Evolutionary conservation across 2,888 invertebrate genomes (phyloP).

Genomic region (Drosophila kuntzei): DNA sequence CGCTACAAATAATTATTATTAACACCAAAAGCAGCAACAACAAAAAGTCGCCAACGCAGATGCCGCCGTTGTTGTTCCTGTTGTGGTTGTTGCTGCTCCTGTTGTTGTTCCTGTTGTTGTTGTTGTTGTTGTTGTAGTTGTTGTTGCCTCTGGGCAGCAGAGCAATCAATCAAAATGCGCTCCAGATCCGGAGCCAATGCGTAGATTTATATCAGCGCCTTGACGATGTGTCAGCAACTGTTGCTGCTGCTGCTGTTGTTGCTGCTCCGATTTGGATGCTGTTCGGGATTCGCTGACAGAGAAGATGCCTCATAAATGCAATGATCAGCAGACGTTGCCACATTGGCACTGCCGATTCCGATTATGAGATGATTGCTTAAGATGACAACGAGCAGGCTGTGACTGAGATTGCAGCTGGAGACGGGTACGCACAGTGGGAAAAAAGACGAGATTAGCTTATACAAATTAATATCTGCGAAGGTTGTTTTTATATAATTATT

Average conservation of each 20-base stretch:
- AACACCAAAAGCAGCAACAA: slow-evolving; percentile 73
- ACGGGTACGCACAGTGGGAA: not conserved
- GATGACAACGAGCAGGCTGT: slow-evolving; percentile 78
- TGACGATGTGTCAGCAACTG: slow-evolving; percentile 67
- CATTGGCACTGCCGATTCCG: slow-evolving; percentile 70
- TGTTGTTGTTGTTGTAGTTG: slow-evolving; percentile 6
- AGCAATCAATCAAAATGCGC: slow-evolving; percentile 69
- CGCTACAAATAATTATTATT: slow-evolving; percentile 71
- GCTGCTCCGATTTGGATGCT: slow-evolving; percentile 38
- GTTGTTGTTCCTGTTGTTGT: slow-evolving; percentile 10
- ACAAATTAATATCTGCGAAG: too few relatives aligned
- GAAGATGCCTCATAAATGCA: slow-evolving; percentile 59
- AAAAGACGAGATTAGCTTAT: not conserved
- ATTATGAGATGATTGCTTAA: slow-evolving; percentile 80
- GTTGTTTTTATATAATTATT: too few relatives aligned
- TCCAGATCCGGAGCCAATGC: slow-evolving; percentile 63
- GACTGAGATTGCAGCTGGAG: slow-evolving; percentile 27
- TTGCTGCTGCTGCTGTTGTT: slow-evolving; percentile 37
- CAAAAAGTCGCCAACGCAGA: slow-evolving; percentile 42
- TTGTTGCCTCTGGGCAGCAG: slow-evolving; percentile 26
- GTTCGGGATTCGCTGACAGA: slow-evolving; percentile 27
- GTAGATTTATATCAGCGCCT: slow-evolving; percentile 70
- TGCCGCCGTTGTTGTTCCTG: slow-evolving; percentile 24
- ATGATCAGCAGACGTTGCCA: slow-evolving; percentile 13
- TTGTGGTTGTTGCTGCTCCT: slow-evolving; percentile 11